A percentile compares a stretch with the other conserved stretches of the same genome.
These are phyloP conservation scores for Hormiphora californensis DNA, from an alignment of 37 sponge, comb jelly and placozoan species.

Conservation along the genomic window DNA sequence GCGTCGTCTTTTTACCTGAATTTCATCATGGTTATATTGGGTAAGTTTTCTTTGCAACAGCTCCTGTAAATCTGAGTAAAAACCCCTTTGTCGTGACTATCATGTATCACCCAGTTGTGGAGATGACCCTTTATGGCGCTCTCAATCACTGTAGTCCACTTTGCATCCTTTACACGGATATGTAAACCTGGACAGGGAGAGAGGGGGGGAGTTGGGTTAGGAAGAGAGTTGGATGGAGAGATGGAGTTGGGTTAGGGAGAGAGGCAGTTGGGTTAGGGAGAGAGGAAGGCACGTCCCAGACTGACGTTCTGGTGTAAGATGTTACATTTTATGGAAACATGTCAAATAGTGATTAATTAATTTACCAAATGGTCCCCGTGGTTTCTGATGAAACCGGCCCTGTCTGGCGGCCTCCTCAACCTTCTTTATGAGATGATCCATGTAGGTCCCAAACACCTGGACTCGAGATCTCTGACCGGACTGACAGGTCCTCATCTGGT, in stretches of 20 bases:
- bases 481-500: background rate
- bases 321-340: no score
- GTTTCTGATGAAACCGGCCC: conserved; percentile 38
- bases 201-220: no score
- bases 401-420: conserved; percentile 1
- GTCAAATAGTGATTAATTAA: background rate
- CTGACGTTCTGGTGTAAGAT: no score
- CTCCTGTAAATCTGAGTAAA: background rate
- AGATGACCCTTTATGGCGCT: background rate
- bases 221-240: no score
- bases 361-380: conserved; percentile 55
- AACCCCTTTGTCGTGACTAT: conserved; percentile 17
- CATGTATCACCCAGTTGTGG: background rate
- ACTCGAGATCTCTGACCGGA: background rate
- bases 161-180: conserved; percentile 46
- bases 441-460: conserved; percentile 5
- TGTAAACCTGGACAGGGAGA: conserved; percentile 57
- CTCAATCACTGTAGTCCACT: conserved; percentile 53
- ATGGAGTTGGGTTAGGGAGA: no score
- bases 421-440: background rate
- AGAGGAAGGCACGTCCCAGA: no score
- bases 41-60: background rate
- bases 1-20: no score
- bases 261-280: no score
- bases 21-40: conserved; percentile 43